phyloP scores from a whole-genome alignment of 35 echinoderm and acorn worm species.

The Antedon bifida region DNA sequence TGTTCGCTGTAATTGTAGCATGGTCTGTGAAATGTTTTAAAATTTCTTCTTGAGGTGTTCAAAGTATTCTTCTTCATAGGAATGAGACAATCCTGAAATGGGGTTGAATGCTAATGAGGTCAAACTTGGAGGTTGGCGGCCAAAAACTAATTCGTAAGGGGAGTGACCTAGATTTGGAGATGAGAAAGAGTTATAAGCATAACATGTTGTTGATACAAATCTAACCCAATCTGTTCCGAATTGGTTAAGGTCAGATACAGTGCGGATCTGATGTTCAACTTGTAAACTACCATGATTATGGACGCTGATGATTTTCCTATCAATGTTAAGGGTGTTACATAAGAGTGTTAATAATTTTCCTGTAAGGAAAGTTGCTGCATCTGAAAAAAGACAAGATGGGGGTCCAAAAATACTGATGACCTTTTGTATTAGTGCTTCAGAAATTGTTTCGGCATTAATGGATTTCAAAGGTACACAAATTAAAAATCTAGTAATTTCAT shows the following conservation, averaged over 20 bases:
- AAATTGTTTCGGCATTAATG: neutral
- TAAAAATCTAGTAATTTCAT: neutral
- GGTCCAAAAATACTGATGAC: neutral
- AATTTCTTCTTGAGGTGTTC: too few relatives aligned
- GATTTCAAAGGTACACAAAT: constrained; percentile 1
- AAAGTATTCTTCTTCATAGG: too few relatives aligned
- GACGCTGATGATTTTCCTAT: constrained; percentile 13
- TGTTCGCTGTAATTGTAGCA: too few relatives aligned
- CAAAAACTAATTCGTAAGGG: too few relatives aligned
- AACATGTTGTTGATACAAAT: too few relatives aligned
- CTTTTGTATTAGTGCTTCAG: too few relatives aligned
- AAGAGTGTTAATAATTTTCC: neutral
- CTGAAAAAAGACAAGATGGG: neutral
- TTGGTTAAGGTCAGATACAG: constrained; percentile 9
- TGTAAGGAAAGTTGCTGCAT: neutral
- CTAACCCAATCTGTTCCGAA: neutral
- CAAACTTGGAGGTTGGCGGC: too few relatives aligned
- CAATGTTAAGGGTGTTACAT: neutral
- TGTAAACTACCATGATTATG: constrained; percentile 18
- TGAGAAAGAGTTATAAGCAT: too few relatives aligned
- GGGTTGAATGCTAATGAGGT: too few relatives aligned
- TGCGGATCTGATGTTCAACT: constrained; percentile 17
- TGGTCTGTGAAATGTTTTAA: too few relatives aligned
- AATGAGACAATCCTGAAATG: too few relatives aligned
- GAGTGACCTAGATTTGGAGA: too few relatives aligned